A percentile compares a stretch with the other conserved stretches of the same genome.
These are phyloP conservation scores for Rotaria macrura DNA, from an alignment of 2,888 invertebrate genomes.

Conservation along the genomic window DNA sequence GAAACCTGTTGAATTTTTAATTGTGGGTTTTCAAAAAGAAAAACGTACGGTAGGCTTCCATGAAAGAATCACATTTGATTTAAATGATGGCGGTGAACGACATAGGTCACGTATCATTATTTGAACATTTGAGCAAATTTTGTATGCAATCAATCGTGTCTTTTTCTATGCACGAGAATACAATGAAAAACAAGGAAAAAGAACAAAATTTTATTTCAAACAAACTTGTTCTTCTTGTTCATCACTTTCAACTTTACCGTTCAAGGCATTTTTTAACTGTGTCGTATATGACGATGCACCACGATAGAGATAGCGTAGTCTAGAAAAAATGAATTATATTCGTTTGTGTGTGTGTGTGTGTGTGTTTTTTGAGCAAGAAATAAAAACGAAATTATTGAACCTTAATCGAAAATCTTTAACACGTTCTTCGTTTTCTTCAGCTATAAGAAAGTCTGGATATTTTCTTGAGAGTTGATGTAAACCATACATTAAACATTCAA, in stretches of 20 bases:
- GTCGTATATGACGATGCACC: background rate
- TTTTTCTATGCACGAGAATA: constrained; percentile 52
- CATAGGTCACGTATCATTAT: constrained; percentile 82
- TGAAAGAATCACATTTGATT: constrained; percentile 53
- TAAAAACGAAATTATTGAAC: constrained; percentile 48
- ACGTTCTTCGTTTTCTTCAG: constrained; percentile 58
- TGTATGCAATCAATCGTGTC: constrained; percentile 60
- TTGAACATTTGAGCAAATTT: constrained; percentile 82
- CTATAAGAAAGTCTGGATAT: constrained; percentile 63
- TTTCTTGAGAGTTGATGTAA: constrained; percentile 68
- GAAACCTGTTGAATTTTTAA: background rate
- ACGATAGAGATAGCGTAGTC: constrained; percentile 9
- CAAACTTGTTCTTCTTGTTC: background rate
- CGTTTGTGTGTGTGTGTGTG: too few relatives aligned
- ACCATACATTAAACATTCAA: constrained; percentile 74
- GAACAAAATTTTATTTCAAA: background rate
- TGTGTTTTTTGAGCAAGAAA: too few relatives aligned
- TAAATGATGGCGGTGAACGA: constrained; percentile 82
- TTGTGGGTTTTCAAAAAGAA: background rate
- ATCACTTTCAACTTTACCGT: background rate
- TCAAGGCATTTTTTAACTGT: background rate
- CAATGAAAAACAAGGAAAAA: background rate
- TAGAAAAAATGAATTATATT: background rate
- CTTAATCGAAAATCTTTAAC: constrained; percentile 67
- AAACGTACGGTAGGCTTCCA: constrained; percentile 42